Percentiles rank a stretch among this genome's conserved stretches.
phyloP scores from a whole-genome alignment of 2,113 vertebrate genomes.

The Sprattus sprattus region DNA sequence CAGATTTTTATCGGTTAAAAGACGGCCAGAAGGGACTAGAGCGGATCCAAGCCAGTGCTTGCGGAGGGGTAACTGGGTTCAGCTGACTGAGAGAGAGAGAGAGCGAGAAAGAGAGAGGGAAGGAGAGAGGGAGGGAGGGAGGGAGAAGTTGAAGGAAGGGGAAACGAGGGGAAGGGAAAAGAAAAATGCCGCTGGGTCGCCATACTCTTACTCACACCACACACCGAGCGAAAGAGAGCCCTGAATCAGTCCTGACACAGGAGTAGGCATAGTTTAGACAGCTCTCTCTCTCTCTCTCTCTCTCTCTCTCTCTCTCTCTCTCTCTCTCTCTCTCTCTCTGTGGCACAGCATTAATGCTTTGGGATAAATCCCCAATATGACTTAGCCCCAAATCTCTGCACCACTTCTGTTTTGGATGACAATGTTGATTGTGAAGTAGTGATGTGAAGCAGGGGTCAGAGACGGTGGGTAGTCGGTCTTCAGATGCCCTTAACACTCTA shows the following conservation, averaged over 20 bases:
- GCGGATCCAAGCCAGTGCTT: constrained; percentile 20
- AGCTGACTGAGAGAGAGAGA: constrained; percentile 1
- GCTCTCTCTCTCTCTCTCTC: background rate
- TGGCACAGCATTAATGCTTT: background rate
- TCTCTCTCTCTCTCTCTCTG: background rate
- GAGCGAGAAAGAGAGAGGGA: background rate
- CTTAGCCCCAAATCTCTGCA: background rate
- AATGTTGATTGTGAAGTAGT: background rate
- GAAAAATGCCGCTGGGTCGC: background rate
- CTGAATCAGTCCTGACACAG: background rate
- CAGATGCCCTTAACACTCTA: constrained; percentile 21
- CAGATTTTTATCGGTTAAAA: constrained; percentile 20
- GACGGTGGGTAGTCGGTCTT: constrained; percentile 38
- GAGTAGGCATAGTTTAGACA: background rate
- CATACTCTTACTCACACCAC: background rate
- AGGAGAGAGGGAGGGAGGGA: background rate
- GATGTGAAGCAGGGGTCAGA: background rate
- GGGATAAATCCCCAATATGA: background rate
- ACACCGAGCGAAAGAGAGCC: constrained; percentile 27
- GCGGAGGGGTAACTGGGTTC: constrained; percentile 39
- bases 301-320: too few relatives aligned
- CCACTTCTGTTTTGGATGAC: background rate
- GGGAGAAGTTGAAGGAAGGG: background rate
- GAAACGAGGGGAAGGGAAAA: constrained; percentile 4
- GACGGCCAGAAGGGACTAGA: constrained; percentile 6